Percentiles rank a stretch among this genome's conserved stretches.
Conservation (phyloP, 2,113 vertebrate genomes). For the Tapirus terrestris region DNA sequence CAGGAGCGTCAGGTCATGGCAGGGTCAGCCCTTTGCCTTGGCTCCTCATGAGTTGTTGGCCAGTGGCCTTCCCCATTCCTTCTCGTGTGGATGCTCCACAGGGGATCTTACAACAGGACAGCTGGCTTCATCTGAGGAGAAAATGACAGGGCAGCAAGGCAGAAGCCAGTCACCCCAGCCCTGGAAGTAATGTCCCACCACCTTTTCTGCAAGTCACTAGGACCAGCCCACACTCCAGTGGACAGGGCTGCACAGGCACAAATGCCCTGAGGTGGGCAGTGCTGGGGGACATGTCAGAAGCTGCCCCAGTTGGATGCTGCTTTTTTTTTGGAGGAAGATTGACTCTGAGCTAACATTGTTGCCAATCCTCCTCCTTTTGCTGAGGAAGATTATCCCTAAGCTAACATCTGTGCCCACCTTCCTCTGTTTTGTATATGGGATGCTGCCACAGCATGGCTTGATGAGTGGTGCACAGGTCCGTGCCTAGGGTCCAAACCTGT, state of each 20-base stretch:
- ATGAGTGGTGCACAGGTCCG: too few relatives aligned
- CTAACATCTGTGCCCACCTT: too few relatives aligned
- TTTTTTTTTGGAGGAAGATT: background rate
- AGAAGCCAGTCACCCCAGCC: background rate
- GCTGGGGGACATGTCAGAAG: background rate
- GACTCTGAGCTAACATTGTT: too few relatives aligned
- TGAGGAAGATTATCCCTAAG: too few relatives aligned
- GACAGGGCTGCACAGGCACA: accelerated
- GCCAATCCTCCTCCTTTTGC: accelerated
- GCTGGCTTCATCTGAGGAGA: background rate
- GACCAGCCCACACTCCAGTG: background rate
- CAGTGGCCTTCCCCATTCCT: background rate
- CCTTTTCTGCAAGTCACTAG: background rate
- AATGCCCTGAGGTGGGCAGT: background rate
- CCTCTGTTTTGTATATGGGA: too few relatives aligned
- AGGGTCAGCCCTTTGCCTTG: background rate
- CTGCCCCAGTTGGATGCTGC: background rate
- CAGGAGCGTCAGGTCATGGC: background rate
- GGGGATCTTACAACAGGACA: accelerated
- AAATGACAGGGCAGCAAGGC: background rate
- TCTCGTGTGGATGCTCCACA: background rate
- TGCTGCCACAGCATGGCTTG: too few relatives aligned
- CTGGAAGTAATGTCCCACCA: accelerated
- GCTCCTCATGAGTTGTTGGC: background rate
- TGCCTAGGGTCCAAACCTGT: too few relatives aligned